Base-by-base conservation (phyloP, 2,113 vertebrate genomes). In the Phalacrocorax aristotelis region DNA sequence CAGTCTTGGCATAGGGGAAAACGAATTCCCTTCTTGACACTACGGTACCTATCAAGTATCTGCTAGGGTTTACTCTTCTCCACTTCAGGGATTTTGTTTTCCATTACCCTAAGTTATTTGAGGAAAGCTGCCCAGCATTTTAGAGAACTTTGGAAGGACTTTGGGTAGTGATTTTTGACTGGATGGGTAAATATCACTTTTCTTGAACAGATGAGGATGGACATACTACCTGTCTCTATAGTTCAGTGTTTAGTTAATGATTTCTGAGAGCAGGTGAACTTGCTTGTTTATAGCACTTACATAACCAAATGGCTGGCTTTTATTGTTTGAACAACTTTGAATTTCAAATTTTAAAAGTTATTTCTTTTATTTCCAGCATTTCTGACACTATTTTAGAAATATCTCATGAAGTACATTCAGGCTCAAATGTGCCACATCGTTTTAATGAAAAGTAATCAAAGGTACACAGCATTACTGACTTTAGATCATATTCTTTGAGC, bases 141-240 rank as follows among this genome's bases (percentile, higher is more conserved):
- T 87, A 71, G 22, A 83, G 87, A 95, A 86, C 89, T 93, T 94
- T 85, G 51, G 32, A 92, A 75, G 60, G 66, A 88, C 61, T 91
- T 79, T 42, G 27, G 26, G 40, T 58, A 85, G 42, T 30, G 72
- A 86, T 94, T 87, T 95, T 71, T 90, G 49, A 52, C 60, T 83
- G 68, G 65, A 71, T 81, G 42, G 51, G 34, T 94, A 95, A 92
- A 68, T 62, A 79, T 10, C 5, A 1, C 70, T 84, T 88, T 87
- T 62, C 46, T 26, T 62, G 32, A 80, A 80, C 13, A 85, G 77
- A 40, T 51, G 78, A 94, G 66, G 60, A 91, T 44, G 36, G 74
- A 66, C 30, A 48, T 5, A 70, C 10, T 80, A 58, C 57, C 18
- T 83, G 21, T 38, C 54, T 66, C 69, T 30, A 40, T 13, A 38